phyloP scores from a whole-genome alignment of 2,113 vertebrate species.

The Pterocles orientalis region DNA sequence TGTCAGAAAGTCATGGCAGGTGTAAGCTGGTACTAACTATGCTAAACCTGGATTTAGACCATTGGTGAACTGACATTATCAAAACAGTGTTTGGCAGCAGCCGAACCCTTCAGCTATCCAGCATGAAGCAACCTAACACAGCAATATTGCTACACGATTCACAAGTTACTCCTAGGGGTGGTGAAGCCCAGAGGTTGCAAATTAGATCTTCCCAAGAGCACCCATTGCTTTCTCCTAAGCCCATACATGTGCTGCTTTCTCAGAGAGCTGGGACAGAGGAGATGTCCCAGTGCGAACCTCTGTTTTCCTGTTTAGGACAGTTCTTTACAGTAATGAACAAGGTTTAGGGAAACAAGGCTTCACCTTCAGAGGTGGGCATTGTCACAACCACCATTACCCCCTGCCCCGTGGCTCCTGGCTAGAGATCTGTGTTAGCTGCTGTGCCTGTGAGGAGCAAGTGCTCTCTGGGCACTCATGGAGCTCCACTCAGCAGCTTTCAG shows the following conservation, averaged over 20 bases:
- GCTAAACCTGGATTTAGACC: not conserved
- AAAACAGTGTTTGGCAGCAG: not conserved
- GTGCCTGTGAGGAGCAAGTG: not conserved
- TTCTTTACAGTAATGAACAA: not conserved
- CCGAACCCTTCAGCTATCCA: not conserved
- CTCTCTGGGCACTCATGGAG: too few species aligned
- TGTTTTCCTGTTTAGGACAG: not conserved
- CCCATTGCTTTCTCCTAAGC: not conserved
- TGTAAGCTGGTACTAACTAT: not conserved
- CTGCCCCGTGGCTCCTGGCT: not conserved
- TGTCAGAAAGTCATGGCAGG: not conserved
- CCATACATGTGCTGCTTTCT: not conserved
- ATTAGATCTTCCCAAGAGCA: not conserved
- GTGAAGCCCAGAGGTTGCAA: not conserved
- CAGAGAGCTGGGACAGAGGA: not conserved
- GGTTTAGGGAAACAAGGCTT: not conserved
- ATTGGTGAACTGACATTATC: not conserved
- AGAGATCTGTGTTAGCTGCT: not conserved
- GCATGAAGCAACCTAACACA: not conserved
- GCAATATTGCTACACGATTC: not conserved
- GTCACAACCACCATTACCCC: fast-evolving
- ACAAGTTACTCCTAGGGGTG: not conserved
- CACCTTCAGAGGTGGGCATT: not conserved
- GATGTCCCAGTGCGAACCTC: not conserved
- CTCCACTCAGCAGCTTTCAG: not conserved